phyloP scores from a whole-genome alignment of 1,140 invertebrate species.

The Aphelenchoides besseyi region DNA sequence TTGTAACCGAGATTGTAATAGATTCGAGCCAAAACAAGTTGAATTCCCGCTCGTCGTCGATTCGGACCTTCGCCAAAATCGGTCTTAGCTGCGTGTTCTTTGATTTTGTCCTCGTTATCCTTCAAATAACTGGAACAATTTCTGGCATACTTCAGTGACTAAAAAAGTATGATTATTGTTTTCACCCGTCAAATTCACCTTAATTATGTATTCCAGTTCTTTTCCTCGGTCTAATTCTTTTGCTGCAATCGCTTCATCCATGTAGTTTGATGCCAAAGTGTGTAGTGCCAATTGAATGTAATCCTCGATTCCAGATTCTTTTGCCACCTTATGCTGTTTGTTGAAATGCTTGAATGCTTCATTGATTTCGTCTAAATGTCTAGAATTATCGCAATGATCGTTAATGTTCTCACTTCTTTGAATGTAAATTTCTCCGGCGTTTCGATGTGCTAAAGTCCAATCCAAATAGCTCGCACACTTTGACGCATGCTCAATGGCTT shows the following conservation, averaged over 20 bases:
- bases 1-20: background rate
- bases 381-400: background rate
- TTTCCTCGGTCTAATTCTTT: background rate
- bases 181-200: too few species aligned
- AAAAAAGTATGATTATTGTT: background rate
- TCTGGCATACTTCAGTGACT: background rate
- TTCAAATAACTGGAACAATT: background rate
- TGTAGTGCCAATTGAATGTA: background rate
- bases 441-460: background rate
- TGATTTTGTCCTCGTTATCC: background rate
- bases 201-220: too few species aligned
- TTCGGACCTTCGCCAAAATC: background rate
- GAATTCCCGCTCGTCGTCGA: background rate
- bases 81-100: slow-evolving; percentile 4
- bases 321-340: background rate
- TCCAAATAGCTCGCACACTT: background rate
- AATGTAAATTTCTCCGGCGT: slow-evolving; percentile 4
- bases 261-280: background rate
- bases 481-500: background rate
- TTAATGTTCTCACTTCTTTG: background rate
- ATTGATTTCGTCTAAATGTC: background rate
- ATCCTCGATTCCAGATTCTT: background rate
- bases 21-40: background rate
- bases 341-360: background rate
- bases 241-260: background rate